A percentile compares a stretch with the other conserved stretches of the same genome.
phyloP scores from a whole-genome alignment of 2,888 invertebrate genomes.

The Scaptomyza parva region DNA sequence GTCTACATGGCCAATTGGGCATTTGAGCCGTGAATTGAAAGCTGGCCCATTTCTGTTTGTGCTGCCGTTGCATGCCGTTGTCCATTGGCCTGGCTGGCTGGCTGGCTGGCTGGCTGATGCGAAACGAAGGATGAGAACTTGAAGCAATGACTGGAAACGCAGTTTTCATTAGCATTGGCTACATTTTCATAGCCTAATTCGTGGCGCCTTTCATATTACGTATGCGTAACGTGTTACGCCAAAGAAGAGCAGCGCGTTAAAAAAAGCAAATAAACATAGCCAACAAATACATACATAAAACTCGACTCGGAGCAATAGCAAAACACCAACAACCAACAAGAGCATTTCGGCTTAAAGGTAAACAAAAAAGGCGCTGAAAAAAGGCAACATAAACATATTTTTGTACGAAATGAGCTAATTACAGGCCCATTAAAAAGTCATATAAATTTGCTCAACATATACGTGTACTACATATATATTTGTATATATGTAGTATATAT shows the following conservation, averaged over 20 bases:
- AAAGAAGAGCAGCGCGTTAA: slow-evolving; percentile 51
- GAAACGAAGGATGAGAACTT: not conserved
- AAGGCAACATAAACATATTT: slow-evolving; percentile 35
- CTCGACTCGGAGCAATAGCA: no score
- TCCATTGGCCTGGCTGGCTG: not conserved
- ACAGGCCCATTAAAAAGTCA: slow-evolving; percentile 67
- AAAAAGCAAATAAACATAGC: slow-evolving; percentile 64
- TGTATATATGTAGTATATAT: slow-evolving; percentile 1
- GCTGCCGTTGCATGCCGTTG: slow-evolving; percentile 28
- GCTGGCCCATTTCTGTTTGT: slow-evolving; percentile 27
- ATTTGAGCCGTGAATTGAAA: slow-evolving; percentile 45
- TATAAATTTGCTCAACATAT: slow-evolving; percentile 60
- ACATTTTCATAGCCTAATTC: slow-evolving; percentile 68
- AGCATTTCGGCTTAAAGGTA: slow-evolving; percentile 40
- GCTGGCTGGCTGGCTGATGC: no score
- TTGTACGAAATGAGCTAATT: slow-evolving; percentile 72
- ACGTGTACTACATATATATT: not conserved
- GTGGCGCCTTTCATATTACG: slow-evolving; percentile 57
- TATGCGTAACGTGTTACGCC: slow-evolving; percentile 65
- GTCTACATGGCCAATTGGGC: slow-evolving; percentile 71
- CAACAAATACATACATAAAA: slow-evolving; percentile 22
- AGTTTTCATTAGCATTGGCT: slow-evolving; percentile 55
- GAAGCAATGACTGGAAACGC: slow-evolving; percentile 9
- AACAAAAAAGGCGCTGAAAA: slow-evolving; percentile 49
- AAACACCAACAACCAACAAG: slow-evolving; percentile 31